These are phyloP conservation scores for Heterocephalus glaber DNA, from an alignment of 2,113 vertebrate species.

Conservation along the genomic window DNA sequence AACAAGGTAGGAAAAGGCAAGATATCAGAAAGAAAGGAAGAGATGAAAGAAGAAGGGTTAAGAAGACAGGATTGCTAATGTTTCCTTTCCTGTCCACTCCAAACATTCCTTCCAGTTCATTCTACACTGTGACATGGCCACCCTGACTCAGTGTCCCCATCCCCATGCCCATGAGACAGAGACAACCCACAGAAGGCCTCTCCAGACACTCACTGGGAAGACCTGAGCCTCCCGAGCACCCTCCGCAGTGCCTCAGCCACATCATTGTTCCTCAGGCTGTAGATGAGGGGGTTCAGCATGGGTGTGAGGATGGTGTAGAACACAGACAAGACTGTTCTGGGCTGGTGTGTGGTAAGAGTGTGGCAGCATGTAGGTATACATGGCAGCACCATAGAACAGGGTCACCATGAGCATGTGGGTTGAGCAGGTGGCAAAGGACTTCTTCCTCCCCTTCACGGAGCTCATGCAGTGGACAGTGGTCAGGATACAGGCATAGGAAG, in stretches of 20 bases:
- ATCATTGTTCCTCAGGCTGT: conserved; percentile 71
- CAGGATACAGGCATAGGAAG: conserved; percentile 70
- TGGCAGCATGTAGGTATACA: conserved; percentile 77
- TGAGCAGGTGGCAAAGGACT: conserved; percentile 67
- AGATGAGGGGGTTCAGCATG: conserved; percentile 75
- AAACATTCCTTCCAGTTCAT: too few species aligned
- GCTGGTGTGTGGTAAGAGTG: conserved; percentile 49
- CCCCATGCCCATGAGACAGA: not conserved
- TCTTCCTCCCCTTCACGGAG: conserved; percentile 63
- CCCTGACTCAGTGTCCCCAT: not conserved
- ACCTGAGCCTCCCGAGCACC: not conserved
- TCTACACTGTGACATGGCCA: too few species aligned
- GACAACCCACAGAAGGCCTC: not conserved
- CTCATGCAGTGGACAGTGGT: conserved; percentile 56
- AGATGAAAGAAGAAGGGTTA: too few species aligned
- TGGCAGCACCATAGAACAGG: conserved; percentile 73
- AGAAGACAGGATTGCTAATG: too few species aligned
- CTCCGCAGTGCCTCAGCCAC: conserved; percentile 60
- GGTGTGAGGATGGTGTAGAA: conserved; percentile 79
- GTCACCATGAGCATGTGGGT: conserved; percentile 66
- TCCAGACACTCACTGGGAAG: not conserved
- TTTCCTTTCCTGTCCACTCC: too few species aligned
- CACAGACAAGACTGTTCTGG: conserved; percentile 77
- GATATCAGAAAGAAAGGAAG: too few species aligned
- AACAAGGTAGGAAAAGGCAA: too few species aligned